Base-by-base conservation (phyloP, 2,797 vertebrate species). In the Petrocephalus sullivani region DNA sequence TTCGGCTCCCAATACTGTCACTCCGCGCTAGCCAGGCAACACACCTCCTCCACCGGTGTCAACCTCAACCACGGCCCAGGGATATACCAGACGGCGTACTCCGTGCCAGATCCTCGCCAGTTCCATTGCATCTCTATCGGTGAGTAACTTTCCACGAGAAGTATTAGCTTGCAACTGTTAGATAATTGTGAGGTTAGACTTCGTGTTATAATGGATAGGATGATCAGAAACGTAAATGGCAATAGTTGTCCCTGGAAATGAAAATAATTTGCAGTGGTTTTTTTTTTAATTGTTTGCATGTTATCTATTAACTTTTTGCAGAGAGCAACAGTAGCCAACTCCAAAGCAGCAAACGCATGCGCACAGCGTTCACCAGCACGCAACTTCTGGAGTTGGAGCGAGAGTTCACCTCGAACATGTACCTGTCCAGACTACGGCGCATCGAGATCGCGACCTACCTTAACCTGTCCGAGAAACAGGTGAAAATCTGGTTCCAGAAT, bases 401-500 rank as follows among this genome's bases (percentile, higher is more conserved):
- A 2, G 98, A 99, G 94, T 99, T 99, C 94, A 97, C 98, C 81
- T 97, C 98, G 91, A 99, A 99, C 93, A 99, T 99, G 98, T 99
- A 99, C 95, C 96, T 99, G 89, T 99, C 98, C 90, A 96, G 98
- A 90, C 97, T 99, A 90, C 95, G 98, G 92, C 97, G 98, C 95
- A 99, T 99, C 90, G 98, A 99, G 95, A 99, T 99, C 91, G 98
- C 98, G 91, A 99, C 98, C 86, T 99, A 99, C 95, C 97, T 99
- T 93, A 99, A 99, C 93, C 96, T 99, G 92, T 99, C 98, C 8
- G 98, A 99, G 95, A 99, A 99, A 91, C 98, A 99, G 94, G 98
- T 98, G 91, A 99, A 99, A 94, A 99, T 99, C 92, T 99, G 98
- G 98, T 99, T 99, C 95, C 98, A 99, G 94, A 99, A 99, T 93